These are phyloP conservation scores for Sarcophaga carnaria DNA, from an alignment of 2,888 invertebrate species.

Conservation along the genomic window DNA sequence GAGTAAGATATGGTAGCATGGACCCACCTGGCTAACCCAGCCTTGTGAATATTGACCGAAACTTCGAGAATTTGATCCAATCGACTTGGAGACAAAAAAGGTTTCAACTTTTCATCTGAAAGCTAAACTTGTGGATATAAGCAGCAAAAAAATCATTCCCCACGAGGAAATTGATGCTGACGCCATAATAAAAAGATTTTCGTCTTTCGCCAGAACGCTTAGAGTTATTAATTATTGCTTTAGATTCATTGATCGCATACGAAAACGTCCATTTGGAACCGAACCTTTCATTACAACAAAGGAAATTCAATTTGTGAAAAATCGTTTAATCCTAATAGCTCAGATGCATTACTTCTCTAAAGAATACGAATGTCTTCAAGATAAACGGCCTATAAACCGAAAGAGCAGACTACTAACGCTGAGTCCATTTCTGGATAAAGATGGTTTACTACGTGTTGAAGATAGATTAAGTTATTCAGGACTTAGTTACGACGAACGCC, in stretches of 20 bases:
- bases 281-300: too few species aligned
- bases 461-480: constrained; percentile 39
- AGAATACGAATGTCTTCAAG: background rate
- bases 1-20: background rate
- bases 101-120: background rate
- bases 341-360: too few species aligned
- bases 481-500: constrained; percentile 38
- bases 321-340: too few species aligned
- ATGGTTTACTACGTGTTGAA: constrained; percentile 32
- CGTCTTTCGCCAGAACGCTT: background rate
- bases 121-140: background rate
- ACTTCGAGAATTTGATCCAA: constrained; percentile 8
- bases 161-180: background rate
- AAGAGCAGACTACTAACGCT: constrained; percentile 31
- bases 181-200: constrained; percentile 3
- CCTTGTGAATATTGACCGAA: background rate
- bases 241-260: background rate
- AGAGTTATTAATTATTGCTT: constrained; percentile 9
- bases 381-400: background rate
- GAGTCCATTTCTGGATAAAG: constrained; percentile 50
- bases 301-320: too few species aligned
- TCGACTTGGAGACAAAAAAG: background rate
- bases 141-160: too few species aligned
- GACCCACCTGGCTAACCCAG: background rate
- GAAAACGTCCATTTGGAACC: background rate